A percentile compares a stretch with the other conserved stretches of the same genome.
phyloP scores from a whole-genome alignment of 2,888 invertebrate species.

The Drosophila niveifrons region DNA sequence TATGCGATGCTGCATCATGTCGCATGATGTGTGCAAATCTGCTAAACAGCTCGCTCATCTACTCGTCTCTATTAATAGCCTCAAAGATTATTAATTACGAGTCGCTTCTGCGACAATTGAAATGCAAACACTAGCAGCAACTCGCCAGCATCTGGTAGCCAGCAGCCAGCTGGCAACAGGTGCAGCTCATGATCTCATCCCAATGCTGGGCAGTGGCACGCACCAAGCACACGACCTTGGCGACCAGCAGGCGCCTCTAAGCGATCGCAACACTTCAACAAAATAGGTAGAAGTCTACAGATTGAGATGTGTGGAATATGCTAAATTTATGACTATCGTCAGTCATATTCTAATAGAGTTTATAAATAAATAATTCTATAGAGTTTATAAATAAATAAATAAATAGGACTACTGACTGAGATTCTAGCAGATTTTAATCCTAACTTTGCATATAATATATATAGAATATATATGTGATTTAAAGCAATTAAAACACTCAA shows the following conservation, averaged over 20 bases:
- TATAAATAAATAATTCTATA: no score
- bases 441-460: no score
- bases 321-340: no score
- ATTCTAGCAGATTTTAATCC: no score
- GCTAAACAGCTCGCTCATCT: constrained; percentile 60
- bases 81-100: constrained; percentile 67
- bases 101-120: constrained; percentile 58
- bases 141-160: constrained; percentile 40
- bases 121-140: constrained; percentile 56
- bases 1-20: constrained; percentile 43
- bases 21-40: constrained; percentile 68
- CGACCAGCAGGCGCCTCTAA: constrained; percentile 27
- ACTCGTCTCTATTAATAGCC: constrained; percentile 70
- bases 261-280: constrained; percentile 32
- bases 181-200: constrained; percentile 73
- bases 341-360: no score
- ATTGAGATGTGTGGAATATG: neutral
- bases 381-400: no score
- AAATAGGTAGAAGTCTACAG: neutral
- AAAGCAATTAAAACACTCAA: no score
- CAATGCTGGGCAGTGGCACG: constrained; percentile 55
- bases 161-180: constrained; percentile 58
- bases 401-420: no score
- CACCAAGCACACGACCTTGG: constrained; percentile 71
- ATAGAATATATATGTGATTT: no score